Base-by-base conservation (phyloP, 2,888 invertebrate genomes). In the Aphodius sticticus region DNA sequence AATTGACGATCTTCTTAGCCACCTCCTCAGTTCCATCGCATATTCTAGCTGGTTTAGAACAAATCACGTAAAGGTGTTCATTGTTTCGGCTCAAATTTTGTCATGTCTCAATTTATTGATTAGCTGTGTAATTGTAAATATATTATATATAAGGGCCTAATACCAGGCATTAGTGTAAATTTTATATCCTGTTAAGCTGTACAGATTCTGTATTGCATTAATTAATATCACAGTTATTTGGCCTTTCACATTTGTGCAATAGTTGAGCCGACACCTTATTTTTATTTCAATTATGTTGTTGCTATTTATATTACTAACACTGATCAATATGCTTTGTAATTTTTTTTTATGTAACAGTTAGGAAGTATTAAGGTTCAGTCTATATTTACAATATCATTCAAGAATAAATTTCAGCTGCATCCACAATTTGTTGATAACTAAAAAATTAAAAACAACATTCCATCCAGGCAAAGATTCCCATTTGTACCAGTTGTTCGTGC, bases 51-150 rank as follows among this genome's bases (percentile, higher is more conserved):
- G 53, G 53, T 53, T 53, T 53, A 53, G 53, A 72, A 72, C 26
- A 72, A 74, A 74, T 74, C 15, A 36, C 74, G 7, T 74, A n/a
- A 37, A 35, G 36, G 16, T 35, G 74, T 35, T 74, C 36, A 74
- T 35, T 53, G 16, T 82, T 84, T 82, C 82, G 84, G 86, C 87
- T 87, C 87, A 87, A 87, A 83, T 85, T 85, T 86, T 82, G 70
- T 84, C 80, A 84, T 83, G 84, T 85, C 85, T 85, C 83, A 85
- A 82, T 80, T 36, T 78, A 70, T 76, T 15, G 71, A 71, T 35
- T 76, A 78, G 76, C 37, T 86, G 85, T 86, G 85, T 86, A 85
- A 85, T 85, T 87, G 86, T 86, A 86, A 84, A 86, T 86, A 86
- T 80, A 82, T 84, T 38, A 69, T 69, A 69, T 36, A 74, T 72